Conservation (phyloP, 2,113 vertebrate species). For the Trichechus manatus region DNA sequence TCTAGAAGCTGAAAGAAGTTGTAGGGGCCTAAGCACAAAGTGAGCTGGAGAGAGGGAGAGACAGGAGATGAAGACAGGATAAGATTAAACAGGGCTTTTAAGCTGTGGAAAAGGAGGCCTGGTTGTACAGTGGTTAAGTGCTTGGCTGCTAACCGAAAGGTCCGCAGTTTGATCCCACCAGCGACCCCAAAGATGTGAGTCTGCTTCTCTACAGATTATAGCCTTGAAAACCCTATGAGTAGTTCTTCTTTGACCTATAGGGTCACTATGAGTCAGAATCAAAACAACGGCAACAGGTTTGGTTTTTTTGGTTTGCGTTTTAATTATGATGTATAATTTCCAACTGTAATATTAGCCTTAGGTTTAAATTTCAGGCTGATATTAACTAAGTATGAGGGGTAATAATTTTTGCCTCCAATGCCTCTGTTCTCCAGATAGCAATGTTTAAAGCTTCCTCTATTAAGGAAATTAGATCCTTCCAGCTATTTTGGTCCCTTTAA, state of each 20-base stretch:
- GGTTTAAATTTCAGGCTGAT: neutral
- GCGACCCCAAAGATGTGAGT: no score
- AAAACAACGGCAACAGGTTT: no score
- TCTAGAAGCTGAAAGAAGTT: neutral
- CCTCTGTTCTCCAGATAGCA: neutral
- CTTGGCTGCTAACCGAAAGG: no score
- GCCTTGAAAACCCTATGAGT: no score
- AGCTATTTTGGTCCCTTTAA: neutral
- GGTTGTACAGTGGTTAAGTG: no score
- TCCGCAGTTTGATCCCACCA: no score
- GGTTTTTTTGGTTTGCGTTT: neutral
- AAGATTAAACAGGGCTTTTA: no score
- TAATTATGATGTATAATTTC: constrained; percentile 26
- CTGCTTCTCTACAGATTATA: no score
- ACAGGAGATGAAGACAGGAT: neutral
- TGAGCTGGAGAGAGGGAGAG: neutral
- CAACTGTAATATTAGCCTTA: neutral
- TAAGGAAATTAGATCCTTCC: neutral
- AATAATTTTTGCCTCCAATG: neutral
- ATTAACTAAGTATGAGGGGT: neutral
- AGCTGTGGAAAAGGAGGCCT: neutral
- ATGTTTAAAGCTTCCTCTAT: neutral
- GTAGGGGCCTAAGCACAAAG: neutral
- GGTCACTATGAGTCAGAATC: no score
- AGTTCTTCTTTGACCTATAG: no score